A percentile compares a stretch with the other conserved stretches of the same genome.
phyloP scores from a whole-genome alignment of 2,113 vertebrate genomes.

The Spilogale gracilis region DNA sequence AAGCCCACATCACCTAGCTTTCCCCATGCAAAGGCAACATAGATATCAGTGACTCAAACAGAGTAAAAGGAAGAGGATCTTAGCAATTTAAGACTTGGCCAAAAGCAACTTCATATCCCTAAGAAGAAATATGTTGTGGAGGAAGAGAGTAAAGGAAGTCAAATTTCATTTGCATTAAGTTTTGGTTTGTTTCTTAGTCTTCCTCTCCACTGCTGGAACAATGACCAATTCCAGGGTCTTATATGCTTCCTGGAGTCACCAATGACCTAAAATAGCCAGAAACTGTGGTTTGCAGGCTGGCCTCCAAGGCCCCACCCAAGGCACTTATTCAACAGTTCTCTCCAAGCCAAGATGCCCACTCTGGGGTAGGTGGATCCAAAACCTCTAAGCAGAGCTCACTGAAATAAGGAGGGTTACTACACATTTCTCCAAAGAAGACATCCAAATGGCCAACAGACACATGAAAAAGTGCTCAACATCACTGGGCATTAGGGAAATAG shows the following conservation, averaged over 20 bases:
- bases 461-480: too few relatives aligned
- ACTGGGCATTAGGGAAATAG: too few relatives aligned
- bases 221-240: constrained; percentile 54
- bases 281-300: constrained; percentile 19
- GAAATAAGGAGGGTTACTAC: neutral
- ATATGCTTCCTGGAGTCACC: constrained; percentile 64
- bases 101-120: constrained; percentile 63
- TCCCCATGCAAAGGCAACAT: constrained; percentile 59
- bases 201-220: constrained; percentile 46
- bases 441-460: too few relatives aligned
- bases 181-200: constrained; percentile 65
- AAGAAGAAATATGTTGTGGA: constrained; percentile 28
- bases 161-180: constrained; percentile 59
- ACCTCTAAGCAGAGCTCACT: constrained; percentile 8
- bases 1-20: constrained; percentile 30
- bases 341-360: constrained; percentile 45
- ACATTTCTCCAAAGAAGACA: neutral
- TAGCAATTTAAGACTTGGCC: constrained; percentile 65
- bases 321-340: constrained; percentile 47
- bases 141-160: constrained; percentile 54
- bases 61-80: constrained; percentile 50
- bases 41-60: constrained; percentile 67
- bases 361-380: neutral
- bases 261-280: constrained; percentile 68
- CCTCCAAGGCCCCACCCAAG: constrained; percentile 57